Evolutionary conservation across 2,888 invertebrate species (phyloP).

Genomic region (Drosophila paramelanica): DNA sequence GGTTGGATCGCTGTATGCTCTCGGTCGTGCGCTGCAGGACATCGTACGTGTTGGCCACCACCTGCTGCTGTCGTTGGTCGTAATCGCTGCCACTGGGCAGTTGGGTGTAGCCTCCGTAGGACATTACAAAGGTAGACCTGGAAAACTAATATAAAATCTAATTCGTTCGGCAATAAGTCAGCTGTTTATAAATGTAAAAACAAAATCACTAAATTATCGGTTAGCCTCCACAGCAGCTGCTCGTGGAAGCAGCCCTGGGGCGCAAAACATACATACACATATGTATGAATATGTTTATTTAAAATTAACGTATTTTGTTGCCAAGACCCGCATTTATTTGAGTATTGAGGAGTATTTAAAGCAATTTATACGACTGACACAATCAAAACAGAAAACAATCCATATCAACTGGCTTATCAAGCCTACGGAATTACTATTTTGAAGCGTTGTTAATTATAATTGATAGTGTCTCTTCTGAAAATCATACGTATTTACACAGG

Average conservation of each 20-base stretch:
- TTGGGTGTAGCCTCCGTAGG: conserved; percentile 63
- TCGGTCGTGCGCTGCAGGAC: conserved; percentile 86
- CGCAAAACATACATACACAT: background rate
- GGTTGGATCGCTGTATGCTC: conserved; percentile 89
- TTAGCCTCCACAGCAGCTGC: conserved; percentile 21
- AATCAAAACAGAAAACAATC: conserved; percentile 52
- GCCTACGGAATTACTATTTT: conserved; percentile 58
- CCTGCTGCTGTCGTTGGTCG: conserved; percentile 85
- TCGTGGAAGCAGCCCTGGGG: conserved; percentile 24
- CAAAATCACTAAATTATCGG: conserved; percentile 18
- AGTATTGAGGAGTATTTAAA: conserved; percentile 12
- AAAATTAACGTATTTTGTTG: conserved; percentile 53
- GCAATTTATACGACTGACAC: conserved; percentile 70
- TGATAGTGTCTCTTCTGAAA: conserved; percentile 57
- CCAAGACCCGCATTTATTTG: conserved; percentile 27
- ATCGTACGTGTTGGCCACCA: conserved; percentile 81
- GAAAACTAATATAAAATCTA: background rate
- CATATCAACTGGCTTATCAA: conserved; percentile 68
- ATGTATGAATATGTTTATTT: conserved; percentile 9
- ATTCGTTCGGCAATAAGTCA: conserved; percentile 10
- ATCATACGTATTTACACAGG: conserved; percentile 21
- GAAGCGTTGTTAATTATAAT: conserved; percentile 74
- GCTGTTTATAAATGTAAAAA: conserved; percentile 5
- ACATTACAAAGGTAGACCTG: conserved; percentile 40
- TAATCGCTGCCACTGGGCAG: conserved; percentile 60